A percentile compares a stretch with the other conserved stretches of the same genome.
These are phyloP conservation scores for Andricus quercusramuli DNA, from an alignment of 2,888 invertebrate genomes.

Conservation along the genomic window DNA sequence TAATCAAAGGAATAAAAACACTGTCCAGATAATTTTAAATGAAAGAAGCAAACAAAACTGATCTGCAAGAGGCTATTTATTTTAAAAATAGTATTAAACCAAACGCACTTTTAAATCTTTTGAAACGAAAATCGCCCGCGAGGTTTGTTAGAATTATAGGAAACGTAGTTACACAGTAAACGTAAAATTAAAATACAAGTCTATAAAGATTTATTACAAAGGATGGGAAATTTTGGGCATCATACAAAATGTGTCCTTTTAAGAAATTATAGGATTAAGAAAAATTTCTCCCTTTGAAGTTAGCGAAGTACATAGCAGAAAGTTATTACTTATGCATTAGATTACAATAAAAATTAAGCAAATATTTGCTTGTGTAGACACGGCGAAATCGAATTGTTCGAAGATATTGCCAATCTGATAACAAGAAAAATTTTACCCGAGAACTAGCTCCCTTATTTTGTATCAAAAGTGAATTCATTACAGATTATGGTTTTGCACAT, in stretches of 20 bases:
- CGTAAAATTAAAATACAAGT: background rate
- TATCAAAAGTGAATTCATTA: slow-evolving; percentile 51
- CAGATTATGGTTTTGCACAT: slow-evolving; percentile 43
- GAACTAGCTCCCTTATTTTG: slow-evolving; percentile 68
- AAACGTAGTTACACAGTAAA: background rate
- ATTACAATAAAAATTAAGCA: background rate
- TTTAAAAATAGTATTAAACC: background rate
- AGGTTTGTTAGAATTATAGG: background rate
- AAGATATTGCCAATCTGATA: slow-evolving; percentile 61
- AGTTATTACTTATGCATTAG: background rate
- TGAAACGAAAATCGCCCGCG: background rate
- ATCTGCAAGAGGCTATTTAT: background rate
- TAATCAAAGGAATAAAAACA: background rate
- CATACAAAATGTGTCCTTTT: background rate
- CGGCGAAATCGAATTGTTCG: slow-evolving; percentile 64
- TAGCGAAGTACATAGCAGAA: slow-evolving; percentile 1
- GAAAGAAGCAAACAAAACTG: background rate
- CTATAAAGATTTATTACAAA: slow-evolving; percentile 7
- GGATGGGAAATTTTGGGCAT: background rate
- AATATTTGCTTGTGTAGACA: slow-evolving; percentile 65
- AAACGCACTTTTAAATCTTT: background rate
- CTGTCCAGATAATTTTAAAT: background rate
- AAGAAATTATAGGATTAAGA: background rate
- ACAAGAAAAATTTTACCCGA: slow-evolving; percentile 52
- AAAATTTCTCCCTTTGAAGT: background rate